Percentiles rank a stretch among this genome's conserved stretches.
phyloP scores from a whole-genome alignment of 2,888 invertebrate species.

The Xylocampa areola region DNA sequence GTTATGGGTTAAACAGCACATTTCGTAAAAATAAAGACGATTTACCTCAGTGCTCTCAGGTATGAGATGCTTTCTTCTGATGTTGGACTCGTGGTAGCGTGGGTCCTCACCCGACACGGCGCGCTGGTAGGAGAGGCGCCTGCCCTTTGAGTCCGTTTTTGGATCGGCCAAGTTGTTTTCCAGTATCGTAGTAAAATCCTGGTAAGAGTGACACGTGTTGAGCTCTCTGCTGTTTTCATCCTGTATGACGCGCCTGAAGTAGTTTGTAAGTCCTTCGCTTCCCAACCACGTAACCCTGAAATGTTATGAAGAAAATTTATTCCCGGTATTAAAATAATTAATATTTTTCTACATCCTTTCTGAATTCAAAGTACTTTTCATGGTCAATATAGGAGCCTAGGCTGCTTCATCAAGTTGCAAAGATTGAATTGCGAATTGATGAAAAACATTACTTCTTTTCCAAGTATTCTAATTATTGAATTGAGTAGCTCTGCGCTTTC shows the following conservation, averaged over 20 bases:
- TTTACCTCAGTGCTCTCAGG: conserved; percentile 76
- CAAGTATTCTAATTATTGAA: no score
- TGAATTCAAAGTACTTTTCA: no score
- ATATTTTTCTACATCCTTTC: no score
- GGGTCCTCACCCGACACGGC: conserved; percentile 86
- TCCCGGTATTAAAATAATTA: background rate
- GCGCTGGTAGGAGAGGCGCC: conserved; percentile 83
- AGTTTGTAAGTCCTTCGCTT: conserved; percentile 81
- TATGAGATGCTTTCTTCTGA: conserved; percentile 68
- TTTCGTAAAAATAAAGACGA: conserved; percentile 1
- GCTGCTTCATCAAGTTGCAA: no score
- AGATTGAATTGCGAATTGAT: no score
- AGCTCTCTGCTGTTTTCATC: conserved; percentile 76
- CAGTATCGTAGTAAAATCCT: conserved; percentile 77
- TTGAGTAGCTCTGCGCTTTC: no score
- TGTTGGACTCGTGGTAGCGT: conserved; percentile 67
- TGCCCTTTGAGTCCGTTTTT: conserved; percentile 73
- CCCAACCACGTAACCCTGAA: conserved; percentile 85
- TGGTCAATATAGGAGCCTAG: no score
- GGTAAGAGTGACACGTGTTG: conserved; percentile 72
- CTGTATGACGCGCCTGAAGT: conserved; percentile 78
- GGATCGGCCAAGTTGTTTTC: conserved; percentile 66
- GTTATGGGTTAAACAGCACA: no score
- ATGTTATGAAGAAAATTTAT: conserved; percentile 16
- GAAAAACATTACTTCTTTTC: no score